Percentiles rank a stretch among this genome's conserved stretches.
These are phyloP conservation scores for Berghia stephanieae DNA, from an alignment of 1,140 invertebrate genomes.

Conservation along the genomic window DNA sequence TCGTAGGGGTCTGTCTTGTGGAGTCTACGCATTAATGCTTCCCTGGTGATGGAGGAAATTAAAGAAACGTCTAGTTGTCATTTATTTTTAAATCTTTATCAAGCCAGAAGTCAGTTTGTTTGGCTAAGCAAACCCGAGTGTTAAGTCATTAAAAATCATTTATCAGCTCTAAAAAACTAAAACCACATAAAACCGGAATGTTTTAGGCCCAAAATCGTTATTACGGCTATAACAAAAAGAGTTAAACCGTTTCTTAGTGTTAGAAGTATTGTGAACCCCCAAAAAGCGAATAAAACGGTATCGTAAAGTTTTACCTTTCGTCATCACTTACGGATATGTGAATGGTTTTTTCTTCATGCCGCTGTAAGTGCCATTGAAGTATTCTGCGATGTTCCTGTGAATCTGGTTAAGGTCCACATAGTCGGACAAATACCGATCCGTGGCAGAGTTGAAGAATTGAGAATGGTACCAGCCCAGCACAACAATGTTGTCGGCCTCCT, in stretches of 20 bases:
- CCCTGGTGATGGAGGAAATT: constrained; percentile 68
- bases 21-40: constrained; percentile 75
- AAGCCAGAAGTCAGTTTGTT: no score
- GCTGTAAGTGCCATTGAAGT: constrained; percentile 93
- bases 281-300: not conserved
- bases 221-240: no score
- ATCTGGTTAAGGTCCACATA: constrained; percentile 92
- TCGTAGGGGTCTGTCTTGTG: constrained; percentile 79
- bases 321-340: constrained; percentile 79
- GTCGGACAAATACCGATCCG: constrained; percentile 92
- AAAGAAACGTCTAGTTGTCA: no score
- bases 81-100: no score
- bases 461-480: constrained; percentile 54
- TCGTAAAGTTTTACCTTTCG: no score
- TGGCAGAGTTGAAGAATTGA: constrained; percentile 61
- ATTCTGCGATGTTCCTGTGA: constrained; percentile 95
- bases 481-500: constrained; percentile 80
- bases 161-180: no score
- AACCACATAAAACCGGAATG: no score
- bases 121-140: no score
- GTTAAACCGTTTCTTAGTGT: no score
- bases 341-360: constrained; percentile 90
- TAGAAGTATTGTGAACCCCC: no score
- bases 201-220: no score
- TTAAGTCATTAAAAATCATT: no score